A percentile compares a stretch with the other conserved stretches of the same genome.
phyloP scores from a whole-genome alignment of 2,113 vertebrate species.

The Panthera uncia region DNA sequence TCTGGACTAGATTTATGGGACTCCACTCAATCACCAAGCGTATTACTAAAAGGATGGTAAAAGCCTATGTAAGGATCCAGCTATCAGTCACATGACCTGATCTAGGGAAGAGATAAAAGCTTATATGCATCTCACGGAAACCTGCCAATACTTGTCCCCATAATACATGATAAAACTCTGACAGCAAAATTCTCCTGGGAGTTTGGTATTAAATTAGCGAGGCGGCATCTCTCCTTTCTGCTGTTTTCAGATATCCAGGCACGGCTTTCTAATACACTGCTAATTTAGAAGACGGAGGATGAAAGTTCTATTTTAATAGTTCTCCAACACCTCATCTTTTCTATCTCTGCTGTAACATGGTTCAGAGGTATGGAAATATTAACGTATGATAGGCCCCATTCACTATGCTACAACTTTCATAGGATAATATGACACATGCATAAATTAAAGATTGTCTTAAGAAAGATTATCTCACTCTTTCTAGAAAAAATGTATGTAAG shows the following conservation, averaged over 20 bases:
- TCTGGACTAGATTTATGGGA: slow-evolving; percentile 68
- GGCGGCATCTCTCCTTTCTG: slow-evolving; percentile 10
- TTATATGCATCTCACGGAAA: slow-evolving; percentile 75
- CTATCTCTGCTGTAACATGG: background rate
- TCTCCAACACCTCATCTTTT: background rate
- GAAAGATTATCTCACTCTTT: background rate
- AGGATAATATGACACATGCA: background rate
- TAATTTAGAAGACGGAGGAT: slow-evolving; percentile 62
- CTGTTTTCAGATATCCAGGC: slow-evolving; percentile 49
- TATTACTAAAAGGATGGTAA: slow-evolving; percentile 76
- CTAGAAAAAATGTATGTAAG: background rate
- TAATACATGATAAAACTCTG: slow-evolving; percentile 66
- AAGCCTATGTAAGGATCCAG: slow-evolving; percentile 62
- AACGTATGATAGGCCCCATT: background rate
- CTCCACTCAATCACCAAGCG: slow-evolving; percentile 64
- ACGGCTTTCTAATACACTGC: slow-evolving; percentile 27
- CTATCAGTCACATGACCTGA: slow-evolving; percentile 62
- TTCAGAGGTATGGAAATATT: background rate
- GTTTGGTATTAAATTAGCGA: slow-evolving; percentile 69
- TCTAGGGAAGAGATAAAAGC: slow-evolving; percentile 74
- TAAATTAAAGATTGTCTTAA: background rate
- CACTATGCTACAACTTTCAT: background rate
- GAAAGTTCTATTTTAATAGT: slow-evolving; percentile 35
- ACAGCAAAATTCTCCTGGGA: slow-evolving; percentile 69
- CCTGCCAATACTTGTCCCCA: slow-evolving; percentile 63